Base-by-base conservation (phyloP, 1,140 invertebrate species). In the Dendroctonus ponderosae region DNA sequence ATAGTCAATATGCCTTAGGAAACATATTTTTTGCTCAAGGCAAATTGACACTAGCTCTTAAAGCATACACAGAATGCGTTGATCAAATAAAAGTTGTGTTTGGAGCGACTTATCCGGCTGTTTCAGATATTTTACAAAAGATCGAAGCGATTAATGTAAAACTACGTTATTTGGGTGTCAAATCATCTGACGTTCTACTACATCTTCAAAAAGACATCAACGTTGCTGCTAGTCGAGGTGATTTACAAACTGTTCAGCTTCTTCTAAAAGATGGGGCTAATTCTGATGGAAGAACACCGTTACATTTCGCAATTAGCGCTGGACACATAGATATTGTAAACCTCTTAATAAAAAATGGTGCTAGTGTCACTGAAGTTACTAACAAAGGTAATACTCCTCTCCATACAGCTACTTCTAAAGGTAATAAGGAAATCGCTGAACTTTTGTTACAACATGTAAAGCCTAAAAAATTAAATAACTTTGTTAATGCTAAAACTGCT, bases 191-290 rank as follows among this genome's bases (percentile, higher is more conserved):
- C 8, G n/a, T 40, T 57, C 39, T 57, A 6, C 26, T 40, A 40
- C 54, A 57, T 57, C 54, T 57, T 5, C 54, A 57, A 7, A 60
- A 52, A 62, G 9, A 64, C 38, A 61, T 56, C 41, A 68, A 65
- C 44, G 56, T 67, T 53, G 70, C 71, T 48, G 68, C 64, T 4
- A 44, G 61, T 50, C 37, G 26, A 5, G 64, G 62, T 26, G 40
- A 62, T 57, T 12, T 57, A n/a, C 39, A 70, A 40, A 63, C 59
- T 53, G 26, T 75, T 39, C 46, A 66, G 41, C 62, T 8, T 37
- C 46, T 76, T 7, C 14, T 76, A 5, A 46, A 62, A 5, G 40
- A 66, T 5, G 70, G 71, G 1, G 68, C 65, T 0, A 51, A 69
- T 15, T 41, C 67, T 0, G 73, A 73, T 63, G 52, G 26, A 26